Base-by-base conservation (phyloP, 2,797 vertebrate species). In the Lutjanus campechanus region DNA sequence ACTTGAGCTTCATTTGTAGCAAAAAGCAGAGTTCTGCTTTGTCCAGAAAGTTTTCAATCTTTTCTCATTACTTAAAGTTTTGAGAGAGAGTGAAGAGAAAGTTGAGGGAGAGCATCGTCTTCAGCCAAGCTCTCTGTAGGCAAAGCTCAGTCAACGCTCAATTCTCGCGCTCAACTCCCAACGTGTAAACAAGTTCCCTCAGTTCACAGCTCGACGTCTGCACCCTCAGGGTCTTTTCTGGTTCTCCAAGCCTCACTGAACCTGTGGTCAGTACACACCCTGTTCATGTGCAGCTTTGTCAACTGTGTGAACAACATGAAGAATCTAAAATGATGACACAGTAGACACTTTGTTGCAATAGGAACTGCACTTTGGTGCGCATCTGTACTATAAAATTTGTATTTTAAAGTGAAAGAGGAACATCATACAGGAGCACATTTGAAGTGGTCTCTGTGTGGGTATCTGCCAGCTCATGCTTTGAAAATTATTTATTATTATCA, bases 11-110 rank as follows among this genome's bases (percentile, higher is more conserved):
- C 19, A 7, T 41, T 17, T 59, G 29, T n/a, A 25, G 2, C 13
- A 72, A 53, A 62, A 15, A 20, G 19, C n/a, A 62, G 40, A 29
- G 22, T 36, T 44, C 11, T 55, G 60, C 20, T 69, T 69, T 69
- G 22, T 19, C 53, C 43, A 58, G 29, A 47, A 47, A 22, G 20
- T 40, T 15, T 69, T 58, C 13, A 22, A 22, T 55, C 12, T 5
- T 51, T 44, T 22, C 41, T 25, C 22, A 46, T 56, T 68, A 11
- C 7, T 43, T 1, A 43, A 25, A 15, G 4, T 29, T 36, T 20
- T 40, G 65, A 68, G 50, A 54, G 50, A 29, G 12, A 53, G 12
- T 36, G 20, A 17, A 66, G 13, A 41, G 49, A 11, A 58, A 10
- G 29, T 44, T 47, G n/a, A 63, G 60, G 19, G n/a, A 25, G 44